Base-by-base conservation (phyloP, 2,888 invertebrate genomes). In the Dryocosmus kuriphilus region DNA sequence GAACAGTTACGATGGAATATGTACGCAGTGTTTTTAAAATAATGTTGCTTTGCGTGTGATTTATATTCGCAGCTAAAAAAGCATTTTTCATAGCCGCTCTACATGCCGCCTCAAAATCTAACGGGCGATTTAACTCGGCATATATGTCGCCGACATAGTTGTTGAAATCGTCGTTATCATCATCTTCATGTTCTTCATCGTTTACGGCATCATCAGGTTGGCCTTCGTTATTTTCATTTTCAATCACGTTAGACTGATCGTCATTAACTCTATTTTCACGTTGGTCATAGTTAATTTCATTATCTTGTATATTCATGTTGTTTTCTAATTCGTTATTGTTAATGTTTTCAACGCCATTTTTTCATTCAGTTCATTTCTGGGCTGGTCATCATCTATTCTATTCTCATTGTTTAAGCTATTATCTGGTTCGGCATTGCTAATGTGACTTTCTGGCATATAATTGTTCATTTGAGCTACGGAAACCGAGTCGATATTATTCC, bases 281-380 rank as follows among this genome's bases (percentile, higher is more conserved):
- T 61, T 32, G 74, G 24, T 35, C 38, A 38, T 11, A 38, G 27
- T 38, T n/a, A 27, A 57, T 38, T 27, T 76, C 76, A 38, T 76
- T 65, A 71, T 71, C 76, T 76, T 76, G 67, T 41, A 32, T 24
- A 76, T 63, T 65, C 67, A 19, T 65, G 65, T 76, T 55, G 24
- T 65, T 46, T 41, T 76, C 76, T 41, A 71, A 30, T 65, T 76
- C 38, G 14, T 2, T 14, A 38, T 38, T 11, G 38, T 38, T 38
- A 38, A 38, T 76, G 62, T 76, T 65, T 63, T 65, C 24, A 35
- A 65, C 65, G 35, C 32, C 76, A 76, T 67, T 61, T n/a, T n/a
- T 76, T 76, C 76, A 63, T 76, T 63, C 32, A 65, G 46, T 76
- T 76, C 76, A 38, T 67, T 63, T 76, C 65, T 65, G 41, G 38